Conservation (phyloP, 1,140 invertebrate genomes). For the Hylaeus volcanicus region DNA sequence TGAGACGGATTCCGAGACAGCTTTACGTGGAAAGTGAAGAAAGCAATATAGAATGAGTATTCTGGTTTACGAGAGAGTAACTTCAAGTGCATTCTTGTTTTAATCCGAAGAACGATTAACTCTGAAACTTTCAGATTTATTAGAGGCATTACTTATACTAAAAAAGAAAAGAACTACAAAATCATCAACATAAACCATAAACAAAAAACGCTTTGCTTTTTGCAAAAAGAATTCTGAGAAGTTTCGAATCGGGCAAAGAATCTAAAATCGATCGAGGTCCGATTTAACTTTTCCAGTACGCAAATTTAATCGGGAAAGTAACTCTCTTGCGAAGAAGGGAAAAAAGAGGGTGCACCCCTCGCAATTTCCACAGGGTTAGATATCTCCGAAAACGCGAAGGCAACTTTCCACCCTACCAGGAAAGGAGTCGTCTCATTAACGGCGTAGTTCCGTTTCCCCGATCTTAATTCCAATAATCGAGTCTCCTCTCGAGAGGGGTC, state of each 20-base stretch:
- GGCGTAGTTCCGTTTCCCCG: too few species aligned
- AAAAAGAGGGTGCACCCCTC: not conserved
- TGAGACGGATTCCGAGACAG: not conserved
- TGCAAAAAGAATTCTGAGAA: too few species aligned
- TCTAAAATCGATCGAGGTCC: not conserved
- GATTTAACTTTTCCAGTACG: not conserved
- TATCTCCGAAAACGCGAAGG: not conserved
- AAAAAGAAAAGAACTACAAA: not conserved
- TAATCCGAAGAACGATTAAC: too few species aligned
- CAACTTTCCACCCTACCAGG: not conserved
- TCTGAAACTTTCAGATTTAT: too few species aligned
- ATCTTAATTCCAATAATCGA: constrained; percentile 24
- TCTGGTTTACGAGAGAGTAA: not conserved
- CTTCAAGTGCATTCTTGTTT: too few species aligned
- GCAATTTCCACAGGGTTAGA: not conserved
- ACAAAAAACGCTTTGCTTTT: too few species aligned
- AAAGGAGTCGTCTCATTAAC: constrained; percentile 13
- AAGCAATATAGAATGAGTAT: not conserved
- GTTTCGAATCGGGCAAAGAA: too few species aligned
- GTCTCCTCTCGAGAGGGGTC: not conserved
- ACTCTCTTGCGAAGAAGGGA: not conserved
- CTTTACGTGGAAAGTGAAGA: too few species aligned
- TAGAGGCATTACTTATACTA: too few species aligned
- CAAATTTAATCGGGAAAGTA: not conserved
- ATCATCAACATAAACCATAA: too few species aligned